Conservation (phyloP, 2,113 vertebrate genomes). For the Chrysochloris asiatica region DNA sequence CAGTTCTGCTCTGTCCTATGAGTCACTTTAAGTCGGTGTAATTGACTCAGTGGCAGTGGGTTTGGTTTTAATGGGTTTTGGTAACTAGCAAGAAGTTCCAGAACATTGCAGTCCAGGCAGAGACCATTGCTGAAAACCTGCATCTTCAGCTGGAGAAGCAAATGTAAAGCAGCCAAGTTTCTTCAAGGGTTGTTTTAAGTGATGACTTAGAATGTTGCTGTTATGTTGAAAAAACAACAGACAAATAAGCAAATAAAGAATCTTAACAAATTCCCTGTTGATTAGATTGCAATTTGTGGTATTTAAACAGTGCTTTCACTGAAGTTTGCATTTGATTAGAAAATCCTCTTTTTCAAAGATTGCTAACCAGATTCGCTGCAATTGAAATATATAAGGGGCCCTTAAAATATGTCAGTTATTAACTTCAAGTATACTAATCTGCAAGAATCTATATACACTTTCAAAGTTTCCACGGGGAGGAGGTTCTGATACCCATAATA, state of each 20-base stretch:
- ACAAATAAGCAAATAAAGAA: neutral
- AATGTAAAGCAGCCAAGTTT: neutral
- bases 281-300: conserved; percentile 41
- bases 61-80: neutral
- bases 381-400: conserved; percentile 7
- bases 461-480: neutral
- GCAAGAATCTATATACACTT: neutral
- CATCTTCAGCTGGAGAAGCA: neutral
- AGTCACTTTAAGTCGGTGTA: neutral
- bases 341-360: neutral
- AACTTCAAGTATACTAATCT: conserved; percentile 26
- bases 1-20: neutral
- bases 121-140: neutral
- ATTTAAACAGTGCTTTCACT: neutral
- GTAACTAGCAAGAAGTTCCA: neutral
- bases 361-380: neutral
- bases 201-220: conserved; percentile 16
- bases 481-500: neutral
- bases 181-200: neutral
- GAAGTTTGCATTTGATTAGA: conserved; percentile 27
- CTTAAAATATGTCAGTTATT: conserved; percentile 42
- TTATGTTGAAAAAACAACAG: neutral
- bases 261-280: neutral
- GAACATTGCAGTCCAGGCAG: neutral
- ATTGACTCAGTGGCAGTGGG: neutral